These are phyloP conservation scores for Cepaea nemoralis DNA, from an alignment of 1,140 invertebrate species.

Conservation along the genomic window DNA sequence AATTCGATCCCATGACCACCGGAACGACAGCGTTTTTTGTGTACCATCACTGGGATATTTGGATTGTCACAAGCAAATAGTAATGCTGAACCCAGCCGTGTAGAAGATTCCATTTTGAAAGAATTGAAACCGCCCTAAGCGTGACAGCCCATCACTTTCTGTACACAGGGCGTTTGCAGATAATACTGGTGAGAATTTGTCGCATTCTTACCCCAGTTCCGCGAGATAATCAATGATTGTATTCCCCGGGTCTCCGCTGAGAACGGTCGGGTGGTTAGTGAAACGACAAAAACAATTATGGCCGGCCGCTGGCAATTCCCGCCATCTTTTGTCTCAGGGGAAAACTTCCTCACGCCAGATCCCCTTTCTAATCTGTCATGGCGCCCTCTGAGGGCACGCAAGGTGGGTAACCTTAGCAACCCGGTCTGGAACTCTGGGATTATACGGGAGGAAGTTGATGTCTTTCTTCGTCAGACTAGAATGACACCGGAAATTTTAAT, in stretches of 20 bases:
- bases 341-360: not conserved
- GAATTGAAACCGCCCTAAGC: too few relatives aligned
- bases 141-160: too few relatives aligned
- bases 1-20: too few relatives aligned
- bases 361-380: slow-evolving; percentile 17
- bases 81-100: too few relatives aligned
- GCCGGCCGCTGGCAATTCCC: slow-evolving; percentile 9
- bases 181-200: not conserved
- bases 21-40: too few relatives aligned
- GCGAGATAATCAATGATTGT: not conserved
- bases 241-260: not conserved
- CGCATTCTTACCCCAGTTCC: not conserved
- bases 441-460: not conserved
- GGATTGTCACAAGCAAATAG: too few relatives aligned
- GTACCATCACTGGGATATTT: too few relatives aligned
- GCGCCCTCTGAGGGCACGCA: not conserved
- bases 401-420: not conserved
- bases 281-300: slow-evolving; percentile 25
- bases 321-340: slow-evolving; percentile 26
- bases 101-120: too few relatives aligned
- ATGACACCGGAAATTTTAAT: not conserved
- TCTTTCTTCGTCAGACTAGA: not conserved
- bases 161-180: too few relatives aligned
- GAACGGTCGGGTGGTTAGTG: not conserved
- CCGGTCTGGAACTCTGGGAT: not conserved